Percentiles rank a stretch among this genome's conserved stretches.
Evolutionary conservation across 2,113 vertebrate species (phyloP).

Genomic region (Neomonachus schauinslandi): DNA sequence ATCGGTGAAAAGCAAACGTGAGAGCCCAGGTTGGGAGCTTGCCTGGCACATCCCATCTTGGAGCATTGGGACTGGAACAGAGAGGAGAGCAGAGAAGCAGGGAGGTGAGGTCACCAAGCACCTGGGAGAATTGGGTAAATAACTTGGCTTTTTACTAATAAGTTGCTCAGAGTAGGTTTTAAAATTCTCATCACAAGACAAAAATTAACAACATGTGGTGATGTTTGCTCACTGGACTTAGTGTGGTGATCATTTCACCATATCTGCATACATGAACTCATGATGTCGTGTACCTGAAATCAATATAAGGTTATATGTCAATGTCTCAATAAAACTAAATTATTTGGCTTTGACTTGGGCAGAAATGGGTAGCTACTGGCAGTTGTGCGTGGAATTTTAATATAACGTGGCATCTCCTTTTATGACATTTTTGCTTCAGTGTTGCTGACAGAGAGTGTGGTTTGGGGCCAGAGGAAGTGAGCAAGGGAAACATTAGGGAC

Average conservation of each 20-base stretch:
- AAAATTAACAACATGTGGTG: neutral
- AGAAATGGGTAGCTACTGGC: neutral
- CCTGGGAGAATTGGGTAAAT: neutral
- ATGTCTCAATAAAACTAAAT: neutral
- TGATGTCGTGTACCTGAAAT: neutral
- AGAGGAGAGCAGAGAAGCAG: neutral
- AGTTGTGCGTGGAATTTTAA: neutral
- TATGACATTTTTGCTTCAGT: neutral
- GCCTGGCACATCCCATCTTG: no score
- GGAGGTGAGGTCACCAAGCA: neutral
- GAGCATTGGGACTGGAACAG: no score
- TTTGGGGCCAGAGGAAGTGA: neutral
- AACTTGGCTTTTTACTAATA: neutral
- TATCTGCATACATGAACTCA: neutral
- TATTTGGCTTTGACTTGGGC: neutral
- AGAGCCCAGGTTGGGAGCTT: neutral
- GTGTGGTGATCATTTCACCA: neutral
- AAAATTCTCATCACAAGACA: neutral
- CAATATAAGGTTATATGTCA: neutral
- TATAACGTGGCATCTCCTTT: neutral
- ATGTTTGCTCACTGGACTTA: neutral
- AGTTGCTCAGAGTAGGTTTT: neutral
- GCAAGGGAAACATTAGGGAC: no score
- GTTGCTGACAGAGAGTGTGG: neutral
- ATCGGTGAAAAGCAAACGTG: no score